Base-by-base conservation (phyloP, 2,113 vertebrate genomes). In the Motacilla tschutschensis region DNA sequence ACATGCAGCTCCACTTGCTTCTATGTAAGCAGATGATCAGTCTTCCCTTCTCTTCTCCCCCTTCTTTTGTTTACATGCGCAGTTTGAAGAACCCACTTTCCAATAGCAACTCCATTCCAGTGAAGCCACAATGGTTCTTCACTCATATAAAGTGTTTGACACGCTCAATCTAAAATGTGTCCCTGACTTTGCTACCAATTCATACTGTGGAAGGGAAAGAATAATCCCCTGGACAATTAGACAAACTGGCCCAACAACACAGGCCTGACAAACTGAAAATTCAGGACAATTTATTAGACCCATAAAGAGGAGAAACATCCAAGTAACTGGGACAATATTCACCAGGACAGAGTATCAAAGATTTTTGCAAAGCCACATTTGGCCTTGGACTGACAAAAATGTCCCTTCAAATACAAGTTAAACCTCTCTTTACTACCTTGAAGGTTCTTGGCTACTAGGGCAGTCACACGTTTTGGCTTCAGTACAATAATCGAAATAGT, bases 401-500 rank as follows among this genome's bases (percentile, higher is more conserved):
- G 2, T 41, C 47, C 50, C 63, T 73, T 75, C 55, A 91, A 65
- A 86, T 36, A 25, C 36, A 82, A 83, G 43, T 73, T 62, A 75
- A 62, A 81, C 51, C 41, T 65, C 36, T 70, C 79, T 29, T 25
- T n/a, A 38, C 51, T 92, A 66, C 83, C 75, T 84, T 86, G 80
- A 59, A 88, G 79, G 67, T 79, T 91, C 75, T 69, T 70, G 55
- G 74, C 55, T 91, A 33, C 33, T 57, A 46, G 17, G 79, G 62
- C 57, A 73, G 64, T 81, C 70, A 53, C 81, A 72, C n/a, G 3
- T 84, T 83, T 84, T 86, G 71, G 71, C 72, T 92, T 67, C 83
- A 44, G 78, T 60, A 73, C 55, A 88, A 76, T 70, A 89, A 88
- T 19, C 17, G 21, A 88, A 93, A 92, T 72, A 86, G 71, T 79